phyloP scores from a whole-genome alignment of 1,140 invertebrate species.

The Scaptomyza pallida region DNA sequence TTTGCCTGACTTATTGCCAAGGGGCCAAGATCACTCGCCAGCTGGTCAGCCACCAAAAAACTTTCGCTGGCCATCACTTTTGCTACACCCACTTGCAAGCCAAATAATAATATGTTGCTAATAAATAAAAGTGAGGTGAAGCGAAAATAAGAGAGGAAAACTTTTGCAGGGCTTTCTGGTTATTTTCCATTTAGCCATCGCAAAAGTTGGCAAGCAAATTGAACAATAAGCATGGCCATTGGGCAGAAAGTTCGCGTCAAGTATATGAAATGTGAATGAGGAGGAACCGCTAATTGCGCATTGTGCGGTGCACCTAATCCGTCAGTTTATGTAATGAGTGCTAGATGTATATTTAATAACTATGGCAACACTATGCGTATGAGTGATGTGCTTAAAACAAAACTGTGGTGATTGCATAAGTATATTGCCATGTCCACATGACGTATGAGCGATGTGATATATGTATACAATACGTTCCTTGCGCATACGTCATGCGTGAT shows the following conservation, averaged over 20 bases:
- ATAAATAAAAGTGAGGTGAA: slow-evolving; percentile 74
- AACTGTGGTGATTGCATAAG: not conserved
- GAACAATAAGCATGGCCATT: slow-evolving; percentile 37
- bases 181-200: slow-evolving; percentile 36
- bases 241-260: slow-evolving; percentile 37
- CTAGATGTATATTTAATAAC: not conserved
- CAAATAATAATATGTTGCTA: slow-evolving; percentile 78
- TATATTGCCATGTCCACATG: slow-evolving; percentile 4
- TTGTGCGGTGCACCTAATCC: slow-evolving; percentile 11
- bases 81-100: slow-evolving; percentile 16
- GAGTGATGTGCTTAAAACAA: slow-evolving; percentile 1
- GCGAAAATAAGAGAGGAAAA: too few species aligned
- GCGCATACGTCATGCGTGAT: slow-evolving; percentile 42
- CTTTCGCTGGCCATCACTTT: slow-evolving; percentile 49
- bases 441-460: slow-evolving; percentile 20
- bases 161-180: slow-evolving; percentile 58
- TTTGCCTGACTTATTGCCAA: slow-evolving; percentile 41
- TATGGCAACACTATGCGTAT: slow-evolving; percentile 1
- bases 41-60: slow-evolving; percentile 40
- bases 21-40: slow-evolving; percentile 17
- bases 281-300: slow-evolving; percentile 27
- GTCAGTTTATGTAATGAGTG: not conserved
- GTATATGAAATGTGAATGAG: slow-evolving; percentile 31
- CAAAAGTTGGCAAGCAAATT: slow-evolving; percentile 61
- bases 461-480: not conserved